Evolutionary conservation across 1,140 invertebrate genomes (phyloP).

Genomic region (Cryptotermes secundus): DNA sequence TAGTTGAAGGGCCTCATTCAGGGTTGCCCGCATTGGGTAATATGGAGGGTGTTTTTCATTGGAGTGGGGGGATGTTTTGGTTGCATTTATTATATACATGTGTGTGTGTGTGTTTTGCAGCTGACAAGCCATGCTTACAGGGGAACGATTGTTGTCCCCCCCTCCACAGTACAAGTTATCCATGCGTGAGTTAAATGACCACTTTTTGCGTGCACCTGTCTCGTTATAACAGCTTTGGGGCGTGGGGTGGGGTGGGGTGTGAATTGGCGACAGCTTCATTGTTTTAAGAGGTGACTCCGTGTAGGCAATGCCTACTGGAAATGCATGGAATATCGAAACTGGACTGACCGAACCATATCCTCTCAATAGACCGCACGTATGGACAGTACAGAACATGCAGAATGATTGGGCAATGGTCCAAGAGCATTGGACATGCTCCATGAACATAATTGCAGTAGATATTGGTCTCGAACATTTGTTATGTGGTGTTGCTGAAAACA

Average conservation of each 20-base stretch:
- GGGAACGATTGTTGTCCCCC: neutral
- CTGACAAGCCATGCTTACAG: neutral
- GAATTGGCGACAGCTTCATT: neutral
- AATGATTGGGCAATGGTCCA: neutral
- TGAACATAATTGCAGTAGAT: neutral
- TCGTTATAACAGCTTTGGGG: neutral
- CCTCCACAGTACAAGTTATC: neutral
- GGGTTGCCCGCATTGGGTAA: neutral
- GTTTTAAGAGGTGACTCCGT: neutral
- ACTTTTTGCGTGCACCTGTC: neutral
- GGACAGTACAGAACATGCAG: neutral
- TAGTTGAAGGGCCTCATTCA: neutral
- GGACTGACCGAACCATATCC: neutral
- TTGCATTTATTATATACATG: neutral
- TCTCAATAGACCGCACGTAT: neutral
- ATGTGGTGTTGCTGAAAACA: neutral
- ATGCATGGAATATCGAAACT: neutral
- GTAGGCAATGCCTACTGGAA: neutral
- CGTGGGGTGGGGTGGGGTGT: no score
- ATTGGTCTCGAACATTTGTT: neutral
- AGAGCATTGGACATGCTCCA: neutral
- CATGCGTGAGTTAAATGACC: neutral
- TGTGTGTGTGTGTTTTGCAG: neutral
- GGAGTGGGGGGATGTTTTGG: neutral
- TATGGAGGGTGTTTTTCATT: neutral